phyloP scores from a whole-genome alignment of 2,113 vertebrate genomes.

The Butorides virescens region DNA sequence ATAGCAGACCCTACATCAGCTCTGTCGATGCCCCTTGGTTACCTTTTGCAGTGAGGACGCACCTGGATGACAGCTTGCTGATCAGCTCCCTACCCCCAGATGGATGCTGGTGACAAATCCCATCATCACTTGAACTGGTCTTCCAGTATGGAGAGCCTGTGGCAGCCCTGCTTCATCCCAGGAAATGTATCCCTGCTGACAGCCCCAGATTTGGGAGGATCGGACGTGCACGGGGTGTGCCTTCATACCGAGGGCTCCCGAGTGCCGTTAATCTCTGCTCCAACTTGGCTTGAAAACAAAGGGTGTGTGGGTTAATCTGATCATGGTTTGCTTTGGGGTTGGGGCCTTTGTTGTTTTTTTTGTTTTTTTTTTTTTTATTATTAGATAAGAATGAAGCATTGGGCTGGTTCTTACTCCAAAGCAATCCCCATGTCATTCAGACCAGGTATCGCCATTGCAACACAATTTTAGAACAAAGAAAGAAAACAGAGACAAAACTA shows the following conservation, averaged over 20 bases:
- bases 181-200: neutral
- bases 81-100: neutral
- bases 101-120: neutral
- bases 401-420: neutral
- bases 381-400: neutral
- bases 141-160: neutral
- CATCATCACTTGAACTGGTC: neutral
- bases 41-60: neutral
- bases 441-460: neutral
- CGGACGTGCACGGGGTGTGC: fast-evolving
- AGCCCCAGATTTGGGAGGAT: neutral
- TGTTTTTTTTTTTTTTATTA: neutral
- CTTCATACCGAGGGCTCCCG: neutral
- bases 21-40: fast-evolving
- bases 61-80: neutral
- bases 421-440: neutral
- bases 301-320: neutral
- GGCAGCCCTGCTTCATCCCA: neutral
- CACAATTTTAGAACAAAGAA: neutral
- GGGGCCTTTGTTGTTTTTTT: neutral
- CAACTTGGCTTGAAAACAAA: neutral
- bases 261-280: neutral
- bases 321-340: neutral
- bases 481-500: neutral
- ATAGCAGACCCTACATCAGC: neutral